Conservation (phyloP, 2,888 invertebrate genomes). For the Lymantria monacha region DNA sequence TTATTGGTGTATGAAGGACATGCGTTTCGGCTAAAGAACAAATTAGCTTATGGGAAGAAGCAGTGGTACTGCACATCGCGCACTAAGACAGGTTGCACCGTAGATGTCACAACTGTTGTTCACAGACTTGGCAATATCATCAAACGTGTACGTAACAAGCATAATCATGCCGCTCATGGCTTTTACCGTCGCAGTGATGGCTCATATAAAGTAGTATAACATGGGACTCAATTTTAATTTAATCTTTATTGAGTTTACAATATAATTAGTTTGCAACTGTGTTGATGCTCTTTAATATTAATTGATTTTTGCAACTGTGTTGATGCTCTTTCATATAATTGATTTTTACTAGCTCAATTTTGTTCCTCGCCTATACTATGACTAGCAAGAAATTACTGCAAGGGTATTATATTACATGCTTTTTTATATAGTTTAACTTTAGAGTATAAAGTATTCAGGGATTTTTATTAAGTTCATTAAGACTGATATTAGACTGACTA, state of each 20-base stretch:
- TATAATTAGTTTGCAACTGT: not conserved
- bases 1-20: slow-evolving; percentile 65
- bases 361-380: not conserved
- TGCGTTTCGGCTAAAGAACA: slow-evolving; percentile 70
- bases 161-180: slow-evolving; percentile 67
- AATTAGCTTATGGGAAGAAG: slow-evolving; percentile 70
- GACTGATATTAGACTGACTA: slow-evolving; percentile 18
- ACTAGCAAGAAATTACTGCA: not conserved
- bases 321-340: not conserved
- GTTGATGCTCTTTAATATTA: not conserved
- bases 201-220: slow-evolving; percentile 64
- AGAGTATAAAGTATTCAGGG: not conserved
- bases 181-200: slow-evolving; percentile 66
- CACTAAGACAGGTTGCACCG: slow-evolving; percentile 67
- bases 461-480: slow-evolving; percentile 1
- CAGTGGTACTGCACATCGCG: slow-evolving; percentile 74
- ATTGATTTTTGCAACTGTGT: not conserved
- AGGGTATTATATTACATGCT: not conserved
- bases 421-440: no score
- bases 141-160: slow-evolving; percentile 59
- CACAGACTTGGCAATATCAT: slow-evolving; percentile 54
- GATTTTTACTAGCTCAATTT: not conserved
- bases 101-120: slow-evolving; percentile 61
- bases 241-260: not conserved
- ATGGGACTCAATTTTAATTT: not conserved